phyloP scores from a whole-genome alignment of 2,113 vertebrate species.

The Tachuris rubrigastra region DNA sequence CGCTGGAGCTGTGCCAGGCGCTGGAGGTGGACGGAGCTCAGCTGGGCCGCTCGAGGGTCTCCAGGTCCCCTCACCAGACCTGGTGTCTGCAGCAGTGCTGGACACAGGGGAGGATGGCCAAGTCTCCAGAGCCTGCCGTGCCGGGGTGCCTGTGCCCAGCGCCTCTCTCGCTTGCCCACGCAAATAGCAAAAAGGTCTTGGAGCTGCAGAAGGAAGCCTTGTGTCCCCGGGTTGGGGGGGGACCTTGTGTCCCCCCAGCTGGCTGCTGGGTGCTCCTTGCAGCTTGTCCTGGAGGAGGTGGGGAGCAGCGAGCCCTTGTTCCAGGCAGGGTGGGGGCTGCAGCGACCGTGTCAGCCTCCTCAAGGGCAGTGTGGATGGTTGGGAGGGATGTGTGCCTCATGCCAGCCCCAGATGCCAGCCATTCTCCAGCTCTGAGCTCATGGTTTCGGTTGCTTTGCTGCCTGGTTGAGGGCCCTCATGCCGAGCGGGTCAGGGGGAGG shows the following conservation, averaged over 20 bases:
- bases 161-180: not conserved
- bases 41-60: not conserved
- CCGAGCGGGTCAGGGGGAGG: not conserved
- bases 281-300: not conserved
- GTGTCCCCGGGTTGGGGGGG: not conserved
- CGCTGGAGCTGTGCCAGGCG: not conserved
- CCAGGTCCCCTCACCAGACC: rapidly evolving
- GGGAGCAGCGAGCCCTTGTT: not conserved
- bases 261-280: not conserved
- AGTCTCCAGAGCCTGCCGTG: not conserved
- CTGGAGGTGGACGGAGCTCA: not conserved
- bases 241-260: not conserved
- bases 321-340: not conserved
- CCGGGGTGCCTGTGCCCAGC: not conserved
- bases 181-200: not conserved
- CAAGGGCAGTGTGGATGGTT: conserved; percentile 18
- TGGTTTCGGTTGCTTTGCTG: not conserved
- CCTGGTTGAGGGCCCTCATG: not conserved
- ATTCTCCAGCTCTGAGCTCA: conserved; percentile 67
- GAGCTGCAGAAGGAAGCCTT: not conserved
- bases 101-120: not conserved
- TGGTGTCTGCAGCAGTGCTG: not conserved
- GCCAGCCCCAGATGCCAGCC: conserved; percentile 31
- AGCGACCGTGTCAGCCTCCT: not conserved
- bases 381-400: not conserved